Conservation (phyloP, 53 echinoderm and acorn worm species). For the Patiria pectinifera region DNA sequence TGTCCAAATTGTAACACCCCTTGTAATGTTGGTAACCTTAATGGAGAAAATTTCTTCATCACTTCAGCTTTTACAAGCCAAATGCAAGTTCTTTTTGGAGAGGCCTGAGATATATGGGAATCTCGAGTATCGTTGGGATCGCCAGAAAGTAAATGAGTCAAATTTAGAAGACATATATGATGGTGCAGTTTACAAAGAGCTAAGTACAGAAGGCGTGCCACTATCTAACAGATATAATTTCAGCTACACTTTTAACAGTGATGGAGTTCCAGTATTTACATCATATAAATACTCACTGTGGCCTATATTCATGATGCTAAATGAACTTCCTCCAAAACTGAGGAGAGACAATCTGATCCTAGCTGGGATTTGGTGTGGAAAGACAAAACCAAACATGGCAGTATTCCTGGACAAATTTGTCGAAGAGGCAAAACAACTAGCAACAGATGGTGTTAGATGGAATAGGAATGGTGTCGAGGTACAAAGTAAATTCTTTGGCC, state of each 20-base stretch:
- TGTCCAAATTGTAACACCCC: too few relatives aligned
- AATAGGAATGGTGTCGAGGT: constrained; percentile 28
- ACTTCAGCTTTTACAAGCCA: too few relatives aligned
- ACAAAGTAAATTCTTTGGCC: constrained; percentile 55
- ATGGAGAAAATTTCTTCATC: constrained; percentile 4
- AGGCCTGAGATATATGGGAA: constrained; percentile 24
- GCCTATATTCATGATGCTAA: constrained; percentile 66
- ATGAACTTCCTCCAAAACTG: constrained; percentile 65
- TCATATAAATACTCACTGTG: constrained; percentile 64
- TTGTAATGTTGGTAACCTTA: constrained; percentile 34
- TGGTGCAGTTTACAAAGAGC: too few relatives aligned
- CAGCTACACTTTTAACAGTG: constrained; percentile 56
- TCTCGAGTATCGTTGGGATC: constrained; percentile 17
- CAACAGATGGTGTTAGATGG: constrained; percentile 62
- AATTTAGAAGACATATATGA: constrained; percentile 64
- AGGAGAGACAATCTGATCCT: constrained; percentile 50
- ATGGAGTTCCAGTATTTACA: constrained; percentile 48
- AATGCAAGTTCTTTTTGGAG: constrained; percentile 22
- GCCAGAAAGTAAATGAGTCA: constrained; percentile 9
- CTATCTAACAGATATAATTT: constrained; percentile 52
- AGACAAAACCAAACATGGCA: constrained; percentile 54
- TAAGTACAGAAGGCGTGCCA: constrained; percentile 56
- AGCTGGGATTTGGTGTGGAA: constrained; percentile 71
- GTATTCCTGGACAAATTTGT: constrained; percentile 66
- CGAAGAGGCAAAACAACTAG: constrained; percentile 58